Base-by-base conservation (phyloP, 2,113 vertebrate genomes). In the Ptychochromis oligacanthus region DNA sequence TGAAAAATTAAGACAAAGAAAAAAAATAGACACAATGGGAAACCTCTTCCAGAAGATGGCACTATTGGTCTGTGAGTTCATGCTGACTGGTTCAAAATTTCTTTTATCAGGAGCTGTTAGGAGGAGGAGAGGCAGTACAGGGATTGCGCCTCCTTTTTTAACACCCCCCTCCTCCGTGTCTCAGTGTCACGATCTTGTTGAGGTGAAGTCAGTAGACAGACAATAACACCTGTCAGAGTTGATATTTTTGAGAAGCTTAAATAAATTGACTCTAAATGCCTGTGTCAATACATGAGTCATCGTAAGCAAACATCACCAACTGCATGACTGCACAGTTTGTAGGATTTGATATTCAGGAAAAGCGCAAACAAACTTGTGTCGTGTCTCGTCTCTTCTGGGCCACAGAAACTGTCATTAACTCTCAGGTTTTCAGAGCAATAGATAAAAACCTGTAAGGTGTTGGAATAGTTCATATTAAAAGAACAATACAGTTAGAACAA, bases 221-320 rank as follows among this genome's bases (percentile, higher is more conserved):
- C 85, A 60, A 17, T 83, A 81, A 85, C 86, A 89, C 85, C 90
- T 87, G 80, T 86, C 89, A 86, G 78, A 86, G 81, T 62, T 79
- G 74, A 85, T 89, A 75, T 90, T 75, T 86, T 59, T 78, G 55
- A 75, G 86, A 81, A 80, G 84, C 88, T 89, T 85, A 67, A 81
- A 84, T 81, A 65, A 87, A 89, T 83, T 85, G 56, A 60, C 75
- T 85, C 60, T 82, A 86, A 90, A 91, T 79, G 72, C 89, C 36
- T 87, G 28, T 74, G 89, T 92, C 89, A 92, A 93, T 90, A 85
- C 79, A 77, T 92, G 91, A 94, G 90, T 92, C 92, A 92, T 24
- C 49, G 57, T 77, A 12, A 86, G 88, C 88, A 72, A 87, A 92
- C 86, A 89, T 40, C 8, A 88, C 87, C 92, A 92, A 80, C 90